phyloP scores from a whole-genome alignment of 2,113 vertebrate species.

The Tragelaphus strepsiceros region DNA sequence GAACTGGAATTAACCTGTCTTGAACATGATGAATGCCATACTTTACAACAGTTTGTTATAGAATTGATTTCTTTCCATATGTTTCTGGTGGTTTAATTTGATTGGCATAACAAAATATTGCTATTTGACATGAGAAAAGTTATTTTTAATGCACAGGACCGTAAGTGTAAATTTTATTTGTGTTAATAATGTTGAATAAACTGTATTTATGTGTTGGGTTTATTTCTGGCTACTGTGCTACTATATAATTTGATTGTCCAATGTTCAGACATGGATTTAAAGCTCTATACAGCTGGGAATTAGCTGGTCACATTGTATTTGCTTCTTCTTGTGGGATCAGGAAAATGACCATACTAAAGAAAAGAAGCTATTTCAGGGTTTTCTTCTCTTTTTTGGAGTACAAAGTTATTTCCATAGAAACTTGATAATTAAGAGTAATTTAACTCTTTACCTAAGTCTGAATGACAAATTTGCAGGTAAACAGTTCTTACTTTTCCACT shows the following conservation, averaged over 20 bases:
- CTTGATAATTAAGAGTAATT: slow-evolving; percentile 9
- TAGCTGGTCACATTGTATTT: slow-evolving; percentile 55
- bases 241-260: slow-evolving; percentile 65
- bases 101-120: slow-evolving; percentile 63
- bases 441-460: neutral
- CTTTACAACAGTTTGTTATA: slow-evolving; percentile 61
- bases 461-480: neutral
- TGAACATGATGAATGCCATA: slow-evolving; percentile 56
- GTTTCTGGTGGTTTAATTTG: slow-evolving; percentile 65
- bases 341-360: slow-evolving; percentile 30
- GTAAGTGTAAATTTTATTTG: slow-evolving; percentile 67
- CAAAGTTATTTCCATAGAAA: slow-evolving; percentile 40
- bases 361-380: slow-evolving; percentile 27
- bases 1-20: slow-evolving; percentile 59
- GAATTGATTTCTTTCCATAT: slow-evolving; percentile 62
- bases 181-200: slow-evolving; percentile 69
- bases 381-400: slow-evolving; percentile 40
- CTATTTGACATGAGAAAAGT: slow-evolving; percentile 49
- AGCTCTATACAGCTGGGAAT: slow-evolving; percentile 54
- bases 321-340: slow-evolving; percentile 25
- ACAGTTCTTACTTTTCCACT: neutral
- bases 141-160: slow-evolving; percentile 44
- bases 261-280: slow-evolving; percentile 62
- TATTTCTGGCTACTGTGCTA: slow-evolving; percentile 56
- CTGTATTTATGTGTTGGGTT: slow-evolving; percentile 41